Evolutionary conservation across 2,113 vertebrate species (phyloP).

Genomic region (Prionailurus bengalensis): DNA sequence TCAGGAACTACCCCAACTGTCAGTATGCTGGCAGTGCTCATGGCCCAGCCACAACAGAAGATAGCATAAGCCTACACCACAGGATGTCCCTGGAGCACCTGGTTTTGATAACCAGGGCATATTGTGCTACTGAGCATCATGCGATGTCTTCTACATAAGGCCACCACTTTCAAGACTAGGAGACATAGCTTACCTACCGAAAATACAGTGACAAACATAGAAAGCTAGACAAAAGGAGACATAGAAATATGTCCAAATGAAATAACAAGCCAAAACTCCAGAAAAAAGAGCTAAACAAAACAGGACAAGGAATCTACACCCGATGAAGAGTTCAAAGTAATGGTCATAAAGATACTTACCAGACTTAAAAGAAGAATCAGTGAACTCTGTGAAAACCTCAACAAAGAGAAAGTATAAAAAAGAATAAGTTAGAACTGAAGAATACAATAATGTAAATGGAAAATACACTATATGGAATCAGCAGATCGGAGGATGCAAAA

Average conservation of each 20-base stretch:
- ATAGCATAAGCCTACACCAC: neutral
- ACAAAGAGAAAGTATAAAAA: neutral
- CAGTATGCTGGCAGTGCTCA: neutral
- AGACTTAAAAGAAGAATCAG: neutral
- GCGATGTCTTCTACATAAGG: neutral
- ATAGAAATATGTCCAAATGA: neutral
- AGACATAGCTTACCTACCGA: neutral
- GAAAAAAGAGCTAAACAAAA: neutral
- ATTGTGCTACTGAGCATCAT: neutral
- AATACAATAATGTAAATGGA: neutral
- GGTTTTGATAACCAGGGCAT: neutral
- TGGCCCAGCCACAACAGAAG: neutral
- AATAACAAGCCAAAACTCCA: neutral
- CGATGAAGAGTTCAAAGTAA: neutral
- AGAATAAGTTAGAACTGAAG: neutral
- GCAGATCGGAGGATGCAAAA: neutral
- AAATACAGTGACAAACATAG: neutral
- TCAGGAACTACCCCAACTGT: neutral
- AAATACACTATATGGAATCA: neutral
- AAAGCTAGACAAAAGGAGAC: neutral
- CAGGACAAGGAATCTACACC: neutral
- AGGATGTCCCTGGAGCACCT: neutral
- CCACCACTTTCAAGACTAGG: neutral
- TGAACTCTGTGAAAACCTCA: neutral
- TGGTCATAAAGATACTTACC: neutral